phyloP scores from a whole-genome alignment of 1,140 invertebrate genomes.

The Drosophila carrolli region DNA sequence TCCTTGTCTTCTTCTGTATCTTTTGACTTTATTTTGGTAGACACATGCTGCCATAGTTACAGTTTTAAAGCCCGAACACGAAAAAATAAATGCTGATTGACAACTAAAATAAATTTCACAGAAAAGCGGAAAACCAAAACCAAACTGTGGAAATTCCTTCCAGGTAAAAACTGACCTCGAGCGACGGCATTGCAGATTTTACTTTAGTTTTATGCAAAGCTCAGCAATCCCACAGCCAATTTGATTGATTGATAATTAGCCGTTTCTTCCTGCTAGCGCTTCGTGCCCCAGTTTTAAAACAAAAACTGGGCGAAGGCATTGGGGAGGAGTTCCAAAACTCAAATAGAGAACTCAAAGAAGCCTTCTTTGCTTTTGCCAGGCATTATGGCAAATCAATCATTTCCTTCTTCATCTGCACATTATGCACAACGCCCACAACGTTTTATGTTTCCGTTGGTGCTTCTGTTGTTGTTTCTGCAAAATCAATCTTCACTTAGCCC shows the following conservation, averaged over 20 bases:
- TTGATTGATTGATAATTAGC: slow-evolving; percentile 77
- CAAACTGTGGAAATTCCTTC: slow-evolving; percentile 34
- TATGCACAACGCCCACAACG: slow-evolving; percentile 30
- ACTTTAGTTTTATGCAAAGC: slow-evolving; percentile 55
- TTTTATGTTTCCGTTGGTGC: slow-evolving; percentile 6
- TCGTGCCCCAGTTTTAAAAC: slow-evolving; percentile 51
- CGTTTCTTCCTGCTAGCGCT: background rate
- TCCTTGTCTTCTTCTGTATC: too few species aligned
- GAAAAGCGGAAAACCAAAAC: slow-evolving; percentile 15
- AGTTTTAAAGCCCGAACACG: slow-evolving; percentile 31
- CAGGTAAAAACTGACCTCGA: background rate
- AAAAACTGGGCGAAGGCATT: slow-evolving; percentile 30
- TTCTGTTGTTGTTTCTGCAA: slow-evolving; percentile 1
- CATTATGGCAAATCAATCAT: slow-evolving; percentile 77
- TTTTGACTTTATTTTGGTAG: too few species aligned
- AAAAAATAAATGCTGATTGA: slow-evolving; percentile 56
- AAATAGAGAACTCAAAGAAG: slow-evolving; percentile 35
- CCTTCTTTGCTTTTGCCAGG: slow-evolving; percentile 15
- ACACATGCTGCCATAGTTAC: too few species aligned
- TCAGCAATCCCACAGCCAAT: slow-evolving; percentile 41
- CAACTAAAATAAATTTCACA: slow-evolving; percentile 52
- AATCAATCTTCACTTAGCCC: slow-evolving; percentile 63
- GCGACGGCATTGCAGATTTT: slow-evolving; percentile 6
- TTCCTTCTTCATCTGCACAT: slow-evolving; percentile 67
- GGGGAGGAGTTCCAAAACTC: slow-evolving; percentile 43